Evolutionary conservation across 92 coral and sea anemone species (phyloP).

Genomic region (Bergia sp.): DNA sequence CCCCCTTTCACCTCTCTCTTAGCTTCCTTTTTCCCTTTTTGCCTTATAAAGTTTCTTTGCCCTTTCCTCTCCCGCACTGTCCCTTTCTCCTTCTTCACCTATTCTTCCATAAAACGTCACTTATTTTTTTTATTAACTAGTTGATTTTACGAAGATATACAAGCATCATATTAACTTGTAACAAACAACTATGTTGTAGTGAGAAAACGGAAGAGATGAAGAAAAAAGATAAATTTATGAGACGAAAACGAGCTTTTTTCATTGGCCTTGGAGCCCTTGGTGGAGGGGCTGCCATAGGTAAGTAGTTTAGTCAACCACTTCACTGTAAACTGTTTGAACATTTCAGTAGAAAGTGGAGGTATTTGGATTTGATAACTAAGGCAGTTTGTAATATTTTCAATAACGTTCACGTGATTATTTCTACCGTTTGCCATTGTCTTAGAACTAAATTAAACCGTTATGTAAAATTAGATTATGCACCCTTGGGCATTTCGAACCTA

Average conservation of each 20-base stretch:
- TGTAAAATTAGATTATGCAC: neutral
- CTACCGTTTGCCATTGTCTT: no score
- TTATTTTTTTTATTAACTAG: neutral
- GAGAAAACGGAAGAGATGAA: conserved; percentile 51
- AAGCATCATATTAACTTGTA: neutral
- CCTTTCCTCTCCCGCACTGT: neutral
- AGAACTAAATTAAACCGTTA: no score
- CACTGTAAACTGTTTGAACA: neutral
- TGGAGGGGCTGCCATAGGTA: conserved; percentile 79
- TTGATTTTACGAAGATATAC: neutral
- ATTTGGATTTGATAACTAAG: no score
- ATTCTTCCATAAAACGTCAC: conserved; percentile 33
- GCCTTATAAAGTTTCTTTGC: neutral
- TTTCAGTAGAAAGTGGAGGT: no score
- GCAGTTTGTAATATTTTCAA: no score
- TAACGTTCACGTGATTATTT: no score
- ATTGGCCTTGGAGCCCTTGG: conserved; percentile 86
- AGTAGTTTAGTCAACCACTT: neutral
- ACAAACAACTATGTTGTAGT: conserved; percentile 18
- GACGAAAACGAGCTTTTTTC: conserved; percentile 59
- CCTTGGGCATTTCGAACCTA: neutral
- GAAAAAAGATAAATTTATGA: conserved; percentile 46
- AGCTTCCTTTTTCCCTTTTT: neutral
- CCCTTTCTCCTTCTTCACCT: neutral
- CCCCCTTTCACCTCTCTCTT: neutral